These are phyloP conservation scores for Eonycteris spelaea DNA, from an alignment of 2,113 vertebrate species.

Conservation along the genomic window DNA sequence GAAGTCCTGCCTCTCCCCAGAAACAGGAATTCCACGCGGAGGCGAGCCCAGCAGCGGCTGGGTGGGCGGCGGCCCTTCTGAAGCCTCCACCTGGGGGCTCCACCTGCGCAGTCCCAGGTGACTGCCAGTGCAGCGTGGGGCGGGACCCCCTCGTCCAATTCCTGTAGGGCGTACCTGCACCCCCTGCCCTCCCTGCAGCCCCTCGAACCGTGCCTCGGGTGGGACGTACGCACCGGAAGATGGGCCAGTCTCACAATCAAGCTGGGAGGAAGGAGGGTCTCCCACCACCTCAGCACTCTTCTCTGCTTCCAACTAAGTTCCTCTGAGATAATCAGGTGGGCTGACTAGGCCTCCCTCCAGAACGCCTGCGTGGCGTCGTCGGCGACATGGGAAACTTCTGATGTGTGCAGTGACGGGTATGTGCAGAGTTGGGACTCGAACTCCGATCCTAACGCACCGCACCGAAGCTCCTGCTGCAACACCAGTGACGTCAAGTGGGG, in stretches of 20 bases:
- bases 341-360: too few relatives aligned
- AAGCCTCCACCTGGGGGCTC: not conserved
- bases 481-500: rapidly evolving
- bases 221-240: not conserved
- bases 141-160: not conserved
- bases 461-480: rapidly evolving
- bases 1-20: not conserved
- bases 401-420: not conserved
- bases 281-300: not conserved
- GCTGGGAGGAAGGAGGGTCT: not conserved
- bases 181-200: not conserved
- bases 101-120: not conserved
- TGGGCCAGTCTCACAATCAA: not conserved
- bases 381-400: rapidly evolving
- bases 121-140: not conserved
- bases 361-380: rapidly evolving
- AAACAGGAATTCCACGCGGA: not conserved
- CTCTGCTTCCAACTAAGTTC: not conserved
- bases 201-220: not conserved
- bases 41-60: not conserved
- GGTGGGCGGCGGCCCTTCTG: not conserved
- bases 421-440: rapidly evolving
- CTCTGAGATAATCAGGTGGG: not conserved
- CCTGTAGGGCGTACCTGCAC: not conserved
- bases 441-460: rapidly evolving